A percentile compares a stretch with the other conserved stretches of the same genome.
Conservation (phyloP, 1,140 invertebrate genomes). For the Caerostris darwini region DNA sequence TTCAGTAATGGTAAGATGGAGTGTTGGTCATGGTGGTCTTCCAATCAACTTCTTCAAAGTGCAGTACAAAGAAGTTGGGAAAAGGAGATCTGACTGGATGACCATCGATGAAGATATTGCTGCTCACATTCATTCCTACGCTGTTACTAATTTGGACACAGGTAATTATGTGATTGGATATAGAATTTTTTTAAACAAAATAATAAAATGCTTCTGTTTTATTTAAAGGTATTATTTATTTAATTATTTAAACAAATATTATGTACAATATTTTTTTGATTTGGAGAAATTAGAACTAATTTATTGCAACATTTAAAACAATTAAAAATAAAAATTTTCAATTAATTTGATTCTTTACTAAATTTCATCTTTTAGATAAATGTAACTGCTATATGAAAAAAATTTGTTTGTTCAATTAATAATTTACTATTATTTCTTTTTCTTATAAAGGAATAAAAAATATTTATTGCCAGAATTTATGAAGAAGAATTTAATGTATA, state of each 20-base stretch:
- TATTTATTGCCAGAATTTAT: too few species aligned
- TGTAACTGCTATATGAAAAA: too few species aligned
- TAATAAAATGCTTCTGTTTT: background rate
- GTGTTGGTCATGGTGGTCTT: constrained; percentile 88
- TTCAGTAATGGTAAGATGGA: constrained; percentile 96
- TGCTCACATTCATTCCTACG: constrained; percentile 87
- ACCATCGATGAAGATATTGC: constrained; percentile 92
- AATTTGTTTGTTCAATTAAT: too few species aligned
- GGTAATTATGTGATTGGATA: constrained; percentile 81
- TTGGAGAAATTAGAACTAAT: too few species aligned
- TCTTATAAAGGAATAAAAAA: too few species aligned
- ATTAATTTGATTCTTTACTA: too few species aligned
- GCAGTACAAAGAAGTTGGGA: constrained; percentile 88
- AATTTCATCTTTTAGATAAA: too few species aligned
- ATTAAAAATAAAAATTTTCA: too few species aligned
- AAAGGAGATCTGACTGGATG: constrained; percentile 86
- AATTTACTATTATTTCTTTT: too few species aligned
- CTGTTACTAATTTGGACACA: constrained; percentile 89
- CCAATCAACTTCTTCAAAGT: constrained; percentile 95
- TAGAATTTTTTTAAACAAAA: background rate
- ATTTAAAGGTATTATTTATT: background rate
- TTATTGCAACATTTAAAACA: too few species aligned
- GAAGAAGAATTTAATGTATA: too few species aligned
- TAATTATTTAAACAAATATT: background rate
- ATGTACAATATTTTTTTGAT: background rate